Evolutionary conservation across 2,797 vertebrate species (phyloP), one percentile per base, ranked within the genome.

Genomic region (Loris lydekkerianus): DNA sequence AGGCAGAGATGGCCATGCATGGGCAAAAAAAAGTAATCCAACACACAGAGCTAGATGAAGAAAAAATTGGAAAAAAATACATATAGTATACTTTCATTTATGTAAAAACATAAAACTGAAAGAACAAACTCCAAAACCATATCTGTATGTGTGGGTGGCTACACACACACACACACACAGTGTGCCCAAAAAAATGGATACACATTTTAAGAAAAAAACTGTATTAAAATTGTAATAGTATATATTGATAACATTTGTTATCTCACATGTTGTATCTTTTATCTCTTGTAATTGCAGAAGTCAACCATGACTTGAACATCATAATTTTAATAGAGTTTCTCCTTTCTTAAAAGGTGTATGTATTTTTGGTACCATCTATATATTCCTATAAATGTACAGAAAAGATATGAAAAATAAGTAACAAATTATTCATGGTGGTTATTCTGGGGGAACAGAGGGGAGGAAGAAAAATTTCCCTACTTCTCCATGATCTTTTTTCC

Each of bases 1-100:
- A 18, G 65, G n/a, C 5, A 9, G 21, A 60, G 15, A 20, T 2
- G 7, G 7, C 10, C 29, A 4, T 9, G 3, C 13, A 0, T 23
- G 34, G 8, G 7, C 15, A 11, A 7, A 15, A 27, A 23, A 9
- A 72, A 72, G 2, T 4, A 10, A 69, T 29, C 27, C 34, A n/a
- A 4, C 3, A 9, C 61, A 31, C 37, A 17, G 31, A 29, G 53
- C 60, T 78, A 29, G n/a, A 31, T 6, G 49, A n/a, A 27, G 7
- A 31, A 29, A 37, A 43, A 29, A 3, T 7, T 18, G 25, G 23
- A 65, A 82, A 65, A 15, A 46, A 10, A 27, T 10, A 10, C 7
- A 1, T 46, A 25, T 27, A 13, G 25, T 37, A 17, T 31, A 21
- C 43, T 63, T 76, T 37, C 61, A 58, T 70, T 37, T 61, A 69